Conservation (phyloP, 1,140 invertebrate genomes). For the Zeugodacus cucurbitae region DNA sequence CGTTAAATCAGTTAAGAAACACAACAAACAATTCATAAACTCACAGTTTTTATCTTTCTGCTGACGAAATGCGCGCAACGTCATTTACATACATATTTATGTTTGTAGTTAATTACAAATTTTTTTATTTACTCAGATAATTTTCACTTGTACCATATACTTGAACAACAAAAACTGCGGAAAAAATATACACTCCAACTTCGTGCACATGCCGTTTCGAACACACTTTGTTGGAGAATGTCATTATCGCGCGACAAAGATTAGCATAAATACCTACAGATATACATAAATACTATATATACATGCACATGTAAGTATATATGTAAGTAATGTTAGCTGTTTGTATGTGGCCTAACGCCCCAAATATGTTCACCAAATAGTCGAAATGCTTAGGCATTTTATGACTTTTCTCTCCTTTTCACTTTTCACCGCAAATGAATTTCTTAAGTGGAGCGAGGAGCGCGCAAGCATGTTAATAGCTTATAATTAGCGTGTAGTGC, state of each 20-base stretch:
- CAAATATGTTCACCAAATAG: neutral
- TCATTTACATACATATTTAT: neutral
- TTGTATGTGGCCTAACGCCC: neutral
- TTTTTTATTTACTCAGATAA: too few species aligned
- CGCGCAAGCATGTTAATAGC: neutral
- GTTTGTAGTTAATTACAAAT: neutral
- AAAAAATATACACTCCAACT: neutral
- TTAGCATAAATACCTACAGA: neutral
- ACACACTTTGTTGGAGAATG: neutral
- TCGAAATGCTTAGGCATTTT: neutral
- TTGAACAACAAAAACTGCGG: neutral
- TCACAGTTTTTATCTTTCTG: too few species aligned
- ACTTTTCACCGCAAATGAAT: neutral
- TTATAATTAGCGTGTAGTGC: neutral
- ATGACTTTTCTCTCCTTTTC: neutral
- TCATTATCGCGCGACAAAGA: neutral
- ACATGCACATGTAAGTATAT: neutral
- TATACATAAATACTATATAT: too few species aligned
- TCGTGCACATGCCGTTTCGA: neutral
- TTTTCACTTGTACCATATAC: too few species aligned
- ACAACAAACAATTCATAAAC: neutral
- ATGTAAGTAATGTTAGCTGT: neutral
- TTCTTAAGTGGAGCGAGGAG: neutral
- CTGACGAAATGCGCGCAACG: neutral
- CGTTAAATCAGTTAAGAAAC: neutral